phyloP scores from a whole-genome alignment of 2,113 vertebrate species.

The Colossoma macropomum region DNA sequence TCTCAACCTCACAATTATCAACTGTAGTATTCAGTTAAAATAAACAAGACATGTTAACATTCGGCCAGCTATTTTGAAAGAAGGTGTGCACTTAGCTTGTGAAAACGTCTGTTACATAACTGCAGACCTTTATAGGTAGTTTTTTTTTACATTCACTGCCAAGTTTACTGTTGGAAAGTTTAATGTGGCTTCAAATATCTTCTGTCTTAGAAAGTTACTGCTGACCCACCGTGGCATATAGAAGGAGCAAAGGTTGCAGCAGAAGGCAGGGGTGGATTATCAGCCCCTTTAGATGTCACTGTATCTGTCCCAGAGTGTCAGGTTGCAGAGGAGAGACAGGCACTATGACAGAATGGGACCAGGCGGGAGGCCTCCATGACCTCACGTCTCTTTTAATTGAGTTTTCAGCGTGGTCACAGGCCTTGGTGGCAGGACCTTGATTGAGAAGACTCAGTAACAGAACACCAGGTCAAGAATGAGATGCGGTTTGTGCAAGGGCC shows the following conservation, averaged over 20 bases:
- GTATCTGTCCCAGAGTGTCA: conserved; percentile 63
- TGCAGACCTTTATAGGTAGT: too few relatives aligned
- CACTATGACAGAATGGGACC: conserved; percentile 71
- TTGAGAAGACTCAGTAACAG: conserved; percentile 47
- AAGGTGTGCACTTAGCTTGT: background rate
- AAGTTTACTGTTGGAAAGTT: background rate
- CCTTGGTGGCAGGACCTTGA: conserved; percentile 9
- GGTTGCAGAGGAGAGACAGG: conserved; percentile 57
- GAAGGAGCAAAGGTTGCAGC: conserved; percentile 19
- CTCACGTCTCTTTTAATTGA: conserved; percentile 62
- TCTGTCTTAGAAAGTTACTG: background rate
- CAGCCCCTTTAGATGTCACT: conserved; percentile 54
- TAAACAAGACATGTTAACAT: background rate
- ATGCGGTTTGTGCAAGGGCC: background rate
- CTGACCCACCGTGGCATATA: conserved; percentile 2
- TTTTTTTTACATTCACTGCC: too few relatives aligned
- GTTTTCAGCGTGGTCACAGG: conserved; percentile 29
- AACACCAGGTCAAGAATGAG: conserved; percentile 38
- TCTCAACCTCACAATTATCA: too few relatives aligned
- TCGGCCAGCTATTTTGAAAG: background rate
- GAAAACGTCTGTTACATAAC: background rate
- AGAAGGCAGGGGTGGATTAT: conserved; percentile 18
- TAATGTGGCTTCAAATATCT: background rate
- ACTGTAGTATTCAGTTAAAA: background rate
- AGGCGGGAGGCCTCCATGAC: conserved; percentile 56